Evolutionary conservation across 1,140 invertebrate species (phyloP).

Genomic region (Steinernema khuongi): DNA sequence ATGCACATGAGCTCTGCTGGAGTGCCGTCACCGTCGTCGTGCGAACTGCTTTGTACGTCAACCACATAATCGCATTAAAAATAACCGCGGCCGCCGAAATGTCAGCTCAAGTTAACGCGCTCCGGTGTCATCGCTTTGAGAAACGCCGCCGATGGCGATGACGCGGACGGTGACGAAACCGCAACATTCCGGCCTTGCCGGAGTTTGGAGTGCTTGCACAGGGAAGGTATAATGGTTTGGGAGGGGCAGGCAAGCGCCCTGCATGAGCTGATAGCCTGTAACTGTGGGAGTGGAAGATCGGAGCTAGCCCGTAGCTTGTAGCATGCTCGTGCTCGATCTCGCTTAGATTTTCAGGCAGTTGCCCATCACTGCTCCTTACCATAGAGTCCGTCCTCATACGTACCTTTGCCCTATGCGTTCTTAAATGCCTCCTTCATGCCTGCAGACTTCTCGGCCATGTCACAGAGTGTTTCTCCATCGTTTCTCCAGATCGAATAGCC

Average conservation of each 20-base stretch:
- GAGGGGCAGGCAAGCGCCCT: not conserved
- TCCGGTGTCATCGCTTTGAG: not conserved
- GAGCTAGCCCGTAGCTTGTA: no score
- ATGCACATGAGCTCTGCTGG: not conserved
- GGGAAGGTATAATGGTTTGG: not conserved
- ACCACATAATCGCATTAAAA: not conserved
- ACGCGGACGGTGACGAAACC: not conserved
- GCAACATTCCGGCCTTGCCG: not conserved
- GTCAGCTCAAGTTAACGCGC: constrained; percentile 4
- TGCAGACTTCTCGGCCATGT: no score
- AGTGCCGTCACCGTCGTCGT: not conserved
- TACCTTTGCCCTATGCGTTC: no score
- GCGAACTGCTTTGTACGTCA: not conserved
- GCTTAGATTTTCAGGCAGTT: no score
- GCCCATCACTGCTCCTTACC: no score
- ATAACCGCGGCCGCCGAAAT: not conserved
- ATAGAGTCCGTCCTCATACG: no score
- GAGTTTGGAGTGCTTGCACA: not conserved
- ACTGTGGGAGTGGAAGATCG: no score
- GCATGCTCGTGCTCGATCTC: no score
- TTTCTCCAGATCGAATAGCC: no score
- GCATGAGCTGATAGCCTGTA: no score
- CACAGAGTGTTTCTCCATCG: no score
- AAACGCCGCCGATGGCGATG: not conserved
- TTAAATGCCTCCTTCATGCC: no score